Conservation (phyloP, 2,797 vertebrate genomes). For the Hirundo rustica region DNA sequence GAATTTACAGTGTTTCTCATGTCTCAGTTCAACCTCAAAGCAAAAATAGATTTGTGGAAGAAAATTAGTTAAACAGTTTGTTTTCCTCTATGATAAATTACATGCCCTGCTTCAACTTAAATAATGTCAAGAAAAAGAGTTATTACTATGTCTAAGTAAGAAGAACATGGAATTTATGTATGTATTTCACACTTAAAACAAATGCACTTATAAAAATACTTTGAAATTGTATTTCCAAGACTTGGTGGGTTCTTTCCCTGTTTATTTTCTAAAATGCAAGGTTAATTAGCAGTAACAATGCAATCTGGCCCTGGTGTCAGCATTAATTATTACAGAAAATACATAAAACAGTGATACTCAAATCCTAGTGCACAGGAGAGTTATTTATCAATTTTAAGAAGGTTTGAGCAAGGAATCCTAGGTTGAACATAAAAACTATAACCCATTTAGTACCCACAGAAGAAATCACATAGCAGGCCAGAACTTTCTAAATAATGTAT, state of each 20-base stretch:
- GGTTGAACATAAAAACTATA: background rate
- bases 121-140: background rate
- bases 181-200: background rate
- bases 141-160: background rate
- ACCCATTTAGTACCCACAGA: background rate
- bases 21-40: background rate
- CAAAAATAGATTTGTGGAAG: background rate
- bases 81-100: background rate
- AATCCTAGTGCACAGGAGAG: background rate
- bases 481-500: background rate
- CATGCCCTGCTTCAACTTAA: background rate
- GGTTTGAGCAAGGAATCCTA: background rate
- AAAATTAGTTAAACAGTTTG: background rate
- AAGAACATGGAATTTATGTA: background rate
- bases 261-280: background rate
- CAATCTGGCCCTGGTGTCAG: background rate
- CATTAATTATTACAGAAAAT: constrained; percentile 14
- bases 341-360: background rate
- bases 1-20: background rate
- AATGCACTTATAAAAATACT: background rate
- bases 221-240: background rate
- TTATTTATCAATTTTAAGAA: background rate
- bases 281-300: background rate
- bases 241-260: accelerated
- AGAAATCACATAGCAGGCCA: background rate